Conservation (phyloP, 2,797 vertebrate species). For the Caiman crocodilus region DNA sequence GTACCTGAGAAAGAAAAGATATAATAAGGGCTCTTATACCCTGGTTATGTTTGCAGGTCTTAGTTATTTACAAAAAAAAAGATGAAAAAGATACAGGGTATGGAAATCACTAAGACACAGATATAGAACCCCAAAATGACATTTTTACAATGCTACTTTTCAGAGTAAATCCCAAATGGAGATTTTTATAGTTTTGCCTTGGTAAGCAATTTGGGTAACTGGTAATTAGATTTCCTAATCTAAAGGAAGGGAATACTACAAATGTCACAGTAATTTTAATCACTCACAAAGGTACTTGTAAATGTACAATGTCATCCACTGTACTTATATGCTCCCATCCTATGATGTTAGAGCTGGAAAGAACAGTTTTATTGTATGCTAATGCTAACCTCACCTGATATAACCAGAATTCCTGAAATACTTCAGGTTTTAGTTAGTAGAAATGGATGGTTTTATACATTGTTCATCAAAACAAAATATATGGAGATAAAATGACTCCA, state of each 20-base stretch:
- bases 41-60: not conserved
- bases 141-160: not conserved
- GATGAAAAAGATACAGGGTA: not conserved
- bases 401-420: slow-evolving; percentile 9
- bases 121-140: not conserved
- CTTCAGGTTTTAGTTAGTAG: not conserved
- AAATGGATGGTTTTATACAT: not conserved
- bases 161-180: not conserved
- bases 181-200: slow-evolving; percentile 23
- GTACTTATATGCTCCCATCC: not conserved
- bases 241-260: slow-evolving; percentile 23
- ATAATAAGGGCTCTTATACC: fast-evolving
- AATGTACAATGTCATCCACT: slow-evolving; percentile 36
- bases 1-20: fast-evolving
- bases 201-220: slow-evolving; percentile 26
- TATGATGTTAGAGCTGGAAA: slow-evolving; percentile 58
- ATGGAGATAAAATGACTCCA: not conserved
- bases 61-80: not conserved
- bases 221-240: slow-evolving; percentile 26
- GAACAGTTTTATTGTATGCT: slow-evolving; percentile 42
- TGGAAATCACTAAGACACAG: not conserved
- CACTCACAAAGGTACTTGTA: slow-evolving; percentile 56
- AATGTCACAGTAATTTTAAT: slow-evolving; percentile 52
- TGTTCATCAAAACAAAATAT: not conserved
- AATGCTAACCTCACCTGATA: slow-evolving; percentile 34